Conservation (phyloP, 2,113 vertebrate genomes). For the Phycodurus eques region DNA sequence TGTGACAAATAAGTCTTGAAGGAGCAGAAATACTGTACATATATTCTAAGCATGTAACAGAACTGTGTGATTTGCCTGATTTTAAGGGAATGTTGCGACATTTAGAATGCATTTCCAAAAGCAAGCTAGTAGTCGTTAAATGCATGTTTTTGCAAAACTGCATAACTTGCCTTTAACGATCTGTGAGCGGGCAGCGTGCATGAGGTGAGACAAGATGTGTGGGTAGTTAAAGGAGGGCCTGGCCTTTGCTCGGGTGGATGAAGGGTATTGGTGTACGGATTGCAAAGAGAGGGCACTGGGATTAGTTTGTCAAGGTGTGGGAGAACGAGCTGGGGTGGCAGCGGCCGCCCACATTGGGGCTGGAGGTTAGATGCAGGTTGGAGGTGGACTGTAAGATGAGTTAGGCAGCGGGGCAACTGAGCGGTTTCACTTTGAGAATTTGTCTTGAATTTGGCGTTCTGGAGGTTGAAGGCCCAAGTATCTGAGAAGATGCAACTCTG, state of each 20-base stretch:
- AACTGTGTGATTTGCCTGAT: neutral
- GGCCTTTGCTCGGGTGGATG: conserved; percentile 16
- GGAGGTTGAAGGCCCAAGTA: conserved; percentile 26
- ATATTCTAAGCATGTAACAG: too few species aligned
- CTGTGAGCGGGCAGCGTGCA: conserved; percentile 14
- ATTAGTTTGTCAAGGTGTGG: conserved; percentile 6
- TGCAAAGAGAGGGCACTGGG: conserved; percentile 5
- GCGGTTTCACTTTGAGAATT: conserved; percentile 25
- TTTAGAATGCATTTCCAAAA: neutral
- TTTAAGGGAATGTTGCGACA: conserved; percentile 4
- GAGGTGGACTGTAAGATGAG: conserved; percentile 25
- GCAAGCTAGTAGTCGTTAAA: neutral
- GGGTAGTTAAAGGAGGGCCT: conserved; percentile 16
- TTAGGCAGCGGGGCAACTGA: conserved; percentile 29
- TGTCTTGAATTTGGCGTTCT: conserved; percentile 22
- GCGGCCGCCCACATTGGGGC: conserved; percentile 25
- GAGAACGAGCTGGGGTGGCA: neutral
- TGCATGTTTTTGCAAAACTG: neutral
- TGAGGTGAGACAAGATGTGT: neutral
- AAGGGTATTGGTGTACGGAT: conserved; percentile 13
- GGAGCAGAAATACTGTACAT: too few species aligned
- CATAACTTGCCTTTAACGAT: conserved; percentile 56
- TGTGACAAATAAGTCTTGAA: too few species aligned
- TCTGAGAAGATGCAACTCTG: conserved; percentile 15
- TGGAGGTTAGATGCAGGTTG: conserved; percentile 22